Base-by-base conservation (phyloP, 2,888 invertebrate genomes). In the Yponomeuta evonymella region DNA sequence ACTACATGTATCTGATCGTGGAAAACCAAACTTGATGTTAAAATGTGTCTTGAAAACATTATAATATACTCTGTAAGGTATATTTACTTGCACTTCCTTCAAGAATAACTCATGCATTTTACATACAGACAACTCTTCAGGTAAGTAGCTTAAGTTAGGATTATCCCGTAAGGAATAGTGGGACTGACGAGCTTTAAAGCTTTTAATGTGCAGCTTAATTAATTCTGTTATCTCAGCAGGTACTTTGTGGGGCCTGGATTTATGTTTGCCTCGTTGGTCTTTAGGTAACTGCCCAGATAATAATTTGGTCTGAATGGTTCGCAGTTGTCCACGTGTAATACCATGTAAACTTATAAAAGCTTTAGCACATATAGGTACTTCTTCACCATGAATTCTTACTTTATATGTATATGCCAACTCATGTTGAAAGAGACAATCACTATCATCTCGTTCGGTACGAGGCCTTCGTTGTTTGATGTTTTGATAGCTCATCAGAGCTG, bases 1-100 rank as follows among this genome's bases (percentile, higher is more conserved):
- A 69, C 69, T 33, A 33, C 71, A 71, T 12, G 71, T 71, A 62
- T 71, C 71, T 51, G 71, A 66, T 58, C 71, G 58, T 33, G 71
- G 71, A 33, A 71, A 58, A 10, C 71, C 71, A 71, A 71, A 71
- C 66, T 71, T 51, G 63, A 70, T 73, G 43, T 71, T 71, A 23
- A 71, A 71, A 15, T 69, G 15, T 12, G 36, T 71, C 33, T 43
- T 65, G 65, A 70, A 70, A 23, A 70, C 70, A 62, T 62, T 63
- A n/a, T 63, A 63, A 51, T 70, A 70, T 63, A 63, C 70, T 63
- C 5, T 33, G 30, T 70, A 70, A 63, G 63, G n/a, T 63, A 70
- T 33, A 33, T 63, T 33, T 33, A 63, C 33, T 36, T 63, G 63
- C 30, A 63, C 15, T 63, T 63, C 64, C 9, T 70, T 15, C 33